Conservation (phyloP, 2,113 vertebrate species). For the Corythornis madagascariensis region DNA sequence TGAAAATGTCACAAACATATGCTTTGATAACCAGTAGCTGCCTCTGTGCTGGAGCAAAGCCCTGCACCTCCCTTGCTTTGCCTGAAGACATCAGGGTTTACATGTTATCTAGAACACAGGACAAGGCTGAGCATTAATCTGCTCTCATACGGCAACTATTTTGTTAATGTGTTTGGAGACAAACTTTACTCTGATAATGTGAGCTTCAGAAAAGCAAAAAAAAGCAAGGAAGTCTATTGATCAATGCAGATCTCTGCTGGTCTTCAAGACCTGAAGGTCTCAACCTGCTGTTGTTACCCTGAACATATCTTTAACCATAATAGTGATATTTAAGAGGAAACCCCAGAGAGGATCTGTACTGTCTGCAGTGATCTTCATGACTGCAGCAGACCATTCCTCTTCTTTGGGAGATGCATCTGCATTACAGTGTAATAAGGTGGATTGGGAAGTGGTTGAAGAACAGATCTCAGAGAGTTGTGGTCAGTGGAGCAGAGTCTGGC, state of each 20-base stretch:
- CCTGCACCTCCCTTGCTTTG: not conserved
- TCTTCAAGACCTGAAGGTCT: not conserved
- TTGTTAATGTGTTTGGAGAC: not conserved
- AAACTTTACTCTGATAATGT: not conserved
- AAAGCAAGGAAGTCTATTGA: not conserved
- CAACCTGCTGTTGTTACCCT: not conserved
- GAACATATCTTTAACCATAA: not conserved
- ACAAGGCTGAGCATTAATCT: fast-evolving
- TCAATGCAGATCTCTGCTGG: not conserved
- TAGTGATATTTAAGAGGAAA: not conserved
- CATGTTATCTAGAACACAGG: not conserved
- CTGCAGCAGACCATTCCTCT: not conserved
- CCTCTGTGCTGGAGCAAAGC: not conserved
- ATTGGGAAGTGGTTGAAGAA: no score
- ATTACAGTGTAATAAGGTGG: not conserved
- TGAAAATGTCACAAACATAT: not conserved
- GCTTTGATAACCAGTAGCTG: not conserved
- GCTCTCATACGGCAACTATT: not conserved
- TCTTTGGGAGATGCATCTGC: not conserved
- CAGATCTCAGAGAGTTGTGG: no score
- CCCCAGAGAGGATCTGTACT: not conserved
- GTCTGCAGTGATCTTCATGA: not conserved
- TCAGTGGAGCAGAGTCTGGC: no score
- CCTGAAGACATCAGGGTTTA: not conserved
- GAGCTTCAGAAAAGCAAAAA: not conserved